Evolutionary conservation across 2,113 vertebrate species (phyloP), one percentile per base, ranked within the genome.

Genomic region (Oreocharis arfaki): DNA sequence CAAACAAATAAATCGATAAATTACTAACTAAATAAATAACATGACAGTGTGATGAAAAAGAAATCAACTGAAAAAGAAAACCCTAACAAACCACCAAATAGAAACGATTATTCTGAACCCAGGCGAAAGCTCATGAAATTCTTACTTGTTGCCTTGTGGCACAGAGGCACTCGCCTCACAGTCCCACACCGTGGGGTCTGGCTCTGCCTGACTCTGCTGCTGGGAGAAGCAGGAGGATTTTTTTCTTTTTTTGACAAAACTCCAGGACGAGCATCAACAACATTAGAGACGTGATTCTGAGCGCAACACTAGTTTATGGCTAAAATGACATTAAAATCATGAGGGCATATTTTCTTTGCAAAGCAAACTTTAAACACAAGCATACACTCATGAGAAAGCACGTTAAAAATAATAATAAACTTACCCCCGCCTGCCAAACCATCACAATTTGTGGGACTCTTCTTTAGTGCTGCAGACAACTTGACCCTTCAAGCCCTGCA

Each of bases 401-500:
- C 44, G n/a, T 78, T 87, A 97, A 97, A 96, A 93, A 69, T 52
- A 71, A 71, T 16, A 65, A 80, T 63, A 88, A 91, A 98, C 98
- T 98, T 98, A 98, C 98, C 98, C 96, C 75, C 42, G 92, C 97
- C 96, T 97, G 97, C 93, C 92, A 98, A 97, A 93, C 69, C 60
- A 96, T 97, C 96, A 97, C 70, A 96, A 82, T 96, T 92, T 96
- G 95, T 93, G 94, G 65, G 88, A 87, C 64, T 97, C 97, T 95
- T 98, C 98, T 94, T 96, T 91, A 95, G 64, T 52, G 82, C 75
- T 88, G 95, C 57, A 96, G 87, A 56, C 44, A 97, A 97, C 68
- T 93, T 93, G 88, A 81, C 96, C 96, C 94, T 95, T 97, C 93
- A 97, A 94, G 83, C 93, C 61, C 91, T 97, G 91, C 76, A 83